Evolutionary conservation across 1,140 invertebrate species (phyloP).

Genomic region (Harpegnathos saltator): DNA sequence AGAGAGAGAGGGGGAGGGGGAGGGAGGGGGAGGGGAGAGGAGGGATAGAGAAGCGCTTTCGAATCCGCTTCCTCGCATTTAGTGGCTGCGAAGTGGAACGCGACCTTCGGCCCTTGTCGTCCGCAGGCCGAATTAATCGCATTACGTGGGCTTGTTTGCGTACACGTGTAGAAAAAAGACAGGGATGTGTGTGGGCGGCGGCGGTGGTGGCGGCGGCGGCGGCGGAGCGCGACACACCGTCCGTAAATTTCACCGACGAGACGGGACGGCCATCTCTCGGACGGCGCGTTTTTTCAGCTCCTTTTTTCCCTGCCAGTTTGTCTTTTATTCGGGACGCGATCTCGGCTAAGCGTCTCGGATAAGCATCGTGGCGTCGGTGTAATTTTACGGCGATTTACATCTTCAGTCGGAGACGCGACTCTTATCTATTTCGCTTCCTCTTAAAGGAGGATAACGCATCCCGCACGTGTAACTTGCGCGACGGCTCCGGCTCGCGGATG

Average conservation of each 20-base stretch:
- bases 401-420: not conserved
- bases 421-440: constrained; percentile 3
- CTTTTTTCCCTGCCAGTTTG: too few relatives aligned
- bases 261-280: constrained; percentile 18
- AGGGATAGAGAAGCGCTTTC: constrained; percentile 2
- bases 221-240: too few relatives aligned
- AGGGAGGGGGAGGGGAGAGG: too few relatives aligned
- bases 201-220: not conserved
- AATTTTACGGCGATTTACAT: constrained; percentile 34
- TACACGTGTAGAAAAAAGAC: constrained; percentile 24
- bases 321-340: not conserved
- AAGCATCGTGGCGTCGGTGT: not conserved
- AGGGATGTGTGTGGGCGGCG: constrained; percentile 2
- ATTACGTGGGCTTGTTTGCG: constrained; percentile 52
- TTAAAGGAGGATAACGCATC: not conserved
- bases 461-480: too few relatives aligned
- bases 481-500: not conserved
- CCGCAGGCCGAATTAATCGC: constrained; percentile 45
- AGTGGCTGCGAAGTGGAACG: constrained; percentile 12
- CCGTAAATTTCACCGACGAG: constrained; percentile 45
- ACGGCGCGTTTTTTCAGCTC: not conserved
- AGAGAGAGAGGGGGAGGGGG: too few relatives aligned
- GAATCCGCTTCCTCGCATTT: constrained; percentile 21
- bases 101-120: constrained; percentile 32
- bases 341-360: not conserved